Evolutionary conservation across 2,888 invertebrate genomes (phyloP), one percentile per base, ranked within the genome.

Genomic region (Apamea sordens): DNA sequence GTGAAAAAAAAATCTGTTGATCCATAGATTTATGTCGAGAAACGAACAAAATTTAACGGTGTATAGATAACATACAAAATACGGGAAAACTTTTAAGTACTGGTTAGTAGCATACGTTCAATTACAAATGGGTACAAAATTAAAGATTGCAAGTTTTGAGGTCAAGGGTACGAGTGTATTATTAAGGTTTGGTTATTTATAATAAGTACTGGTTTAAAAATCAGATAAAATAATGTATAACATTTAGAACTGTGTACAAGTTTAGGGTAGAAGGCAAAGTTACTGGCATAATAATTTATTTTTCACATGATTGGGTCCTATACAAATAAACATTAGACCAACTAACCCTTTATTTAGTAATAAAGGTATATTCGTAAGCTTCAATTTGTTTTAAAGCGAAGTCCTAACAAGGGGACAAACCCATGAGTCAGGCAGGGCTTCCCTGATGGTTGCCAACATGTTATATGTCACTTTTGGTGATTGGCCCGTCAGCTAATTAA

Each of bases 341-440:
- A 64, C 24, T 13, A 64, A 53, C 32, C 10, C 18, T 71, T 74
- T 64, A 6, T 59, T 68, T 21, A 44, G 36, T 44, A 50, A 64
- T 21, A 50, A 50, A 44, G 13, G n/a, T 53, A 78, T 53, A 75
- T 18, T 73, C 44, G 61, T 24, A 32, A 67, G n/a, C 11, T 65
- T 70, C 6, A 32, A 78, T 15, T 36, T 4, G 73, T 77, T 69
- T 69, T 67, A 65, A 61, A 74, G n/a, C 24, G 15, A 53, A 68
- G 65, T 28, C 21, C 41, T 73, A 78, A 77, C 50, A 59, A 75
- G 64, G 28, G 86, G 93, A 89, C 88, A 92, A 93, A 90, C 89
- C 94, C 89, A 85, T 94, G 93, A 93, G 86, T 94, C 93, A 93
- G 80, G 53, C 77, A 82, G 89, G 89, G 82, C 85, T 91, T 89